Evolutionary conservation across 2,113 vertebrate species (phyloP).

Genomic region (Tringa solitaria): DNA sequence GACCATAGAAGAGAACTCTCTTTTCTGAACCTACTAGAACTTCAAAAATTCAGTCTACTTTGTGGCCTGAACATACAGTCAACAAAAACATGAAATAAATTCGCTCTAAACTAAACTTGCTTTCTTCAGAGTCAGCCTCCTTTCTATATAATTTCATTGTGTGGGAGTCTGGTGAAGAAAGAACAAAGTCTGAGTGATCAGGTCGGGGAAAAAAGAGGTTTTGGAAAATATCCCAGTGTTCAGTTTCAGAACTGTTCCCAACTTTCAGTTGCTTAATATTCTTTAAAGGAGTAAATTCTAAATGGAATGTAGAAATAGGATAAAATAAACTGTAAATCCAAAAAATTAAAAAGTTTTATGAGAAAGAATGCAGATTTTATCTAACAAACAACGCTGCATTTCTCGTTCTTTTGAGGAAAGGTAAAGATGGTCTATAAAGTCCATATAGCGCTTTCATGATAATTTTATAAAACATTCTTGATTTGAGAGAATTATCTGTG

Average conservation of each 20-base stretch:
- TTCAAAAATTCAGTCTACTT: neutral
- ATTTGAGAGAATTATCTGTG: neutral
- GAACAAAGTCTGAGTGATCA: neutral
- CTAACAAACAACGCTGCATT: neutral
- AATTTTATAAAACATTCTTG: neutral
- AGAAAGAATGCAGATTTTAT: neutral
- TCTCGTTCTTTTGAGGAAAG: neutral
- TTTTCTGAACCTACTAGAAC: neutral
- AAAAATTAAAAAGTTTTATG: neutral
- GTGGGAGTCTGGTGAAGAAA: neutral
- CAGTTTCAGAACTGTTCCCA: neutral
- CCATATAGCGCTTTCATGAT: neutral
- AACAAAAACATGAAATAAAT: neutral
- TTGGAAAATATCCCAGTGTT: neutral
- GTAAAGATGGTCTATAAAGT: neutral
- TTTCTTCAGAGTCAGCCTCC: neutral
- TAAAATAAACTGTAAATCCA: neutral
- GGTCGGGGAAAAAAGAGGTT: rapidly evolving
- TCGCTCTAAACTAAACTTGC: neutral
- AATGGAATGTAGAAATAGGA: neutral
- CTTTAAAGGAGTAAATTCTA: neutral
- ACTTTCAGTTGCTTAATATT: neutral
- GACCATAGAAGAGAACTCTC: neutral
- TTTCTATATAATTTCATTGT: neutral
- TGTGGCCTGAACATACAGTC: neutral